A percentile compares a stretch with the other conserved stretches of the same genome.
Evolutionary conservation across 2,888 invertebrate species (phyloP).

Genomic region (Sussaba pulchella): DNA sequence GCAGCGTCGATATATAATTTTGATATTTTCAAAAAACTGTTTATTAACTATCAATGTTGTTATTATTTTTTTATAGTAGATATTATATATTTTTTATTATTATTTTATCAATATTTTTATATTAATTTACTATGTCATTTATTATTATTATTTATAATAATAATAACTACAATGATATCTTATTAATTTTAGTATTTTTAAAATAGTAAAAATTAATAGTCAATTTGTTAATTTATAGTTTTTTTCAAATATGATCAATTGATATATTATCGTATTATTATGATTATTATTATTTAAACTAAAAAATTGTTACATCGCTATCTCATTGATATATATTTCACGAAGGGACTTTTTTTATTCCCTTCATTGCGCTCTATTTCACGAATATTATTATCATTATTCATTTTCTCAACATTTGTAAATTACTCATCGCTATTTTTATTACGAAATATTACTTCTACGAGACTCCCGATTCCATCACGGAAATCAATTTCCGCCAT

Average conservation of each 20-base stretch:
- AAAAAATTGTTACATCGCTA: background rate
- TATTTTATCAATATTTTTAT: no score
- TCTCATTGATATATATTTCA: no score
- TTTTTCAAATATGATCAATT: no score
- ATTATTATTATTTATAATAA: no score
- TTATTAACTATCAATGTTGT: background rate
- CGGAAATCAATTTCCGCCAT: slow-evolving; percentile 40
- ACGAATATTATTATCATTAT: background rate
- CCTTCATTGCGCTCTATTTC: background rate
- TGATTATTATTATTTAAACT: background rate
- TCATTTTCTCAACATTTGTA: background rate
- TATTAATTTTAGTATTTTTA: no score
- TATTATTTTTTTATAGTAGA: background rate
- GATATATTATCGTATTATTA: background rate
- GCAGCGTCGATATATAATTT: no score
- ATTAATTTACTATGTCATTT: no score
- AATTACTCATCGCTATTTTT: background rate
- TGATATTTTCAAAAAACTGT: no score
- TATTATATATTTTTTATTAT: no score
- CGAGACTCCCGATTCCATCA: slow-evolving; percentile 17
- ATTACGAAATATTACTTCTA: slow-evolving; percentile 4
- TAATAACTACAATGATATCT: no score
- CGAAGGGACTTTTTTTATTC: slow-evolving; percentile 21
- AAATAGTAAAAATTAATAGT: no score
- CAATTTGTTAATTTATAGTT: no score